Base-by-base conservation (phyloP, 37 sponge, comb jelly and placozoan species). In the Ianthella basta region DNA sequence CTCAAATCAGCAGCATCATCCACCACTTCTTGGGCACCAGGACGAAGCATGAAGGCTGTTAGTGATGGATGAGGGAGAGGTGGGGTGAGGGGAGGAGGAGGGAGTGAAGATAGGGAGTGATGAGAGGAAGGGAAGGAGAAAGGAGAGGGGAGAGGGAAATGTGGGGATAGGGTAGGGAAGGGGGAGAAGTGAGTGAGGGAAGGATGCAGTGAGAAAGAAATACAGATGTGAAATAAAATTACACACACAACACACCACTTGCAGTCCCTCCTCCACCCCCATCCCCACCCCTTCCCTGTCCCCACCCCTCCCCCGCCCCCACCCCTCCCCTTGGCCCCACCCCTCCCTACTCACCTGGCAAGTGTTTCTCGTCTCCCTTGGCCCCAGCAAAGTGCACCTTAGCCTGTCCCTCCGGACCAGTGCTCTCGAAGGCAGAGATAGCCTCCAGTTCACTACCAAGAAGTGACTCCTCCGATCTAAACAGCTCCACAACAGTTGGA, bases 11-110 rank as follows among this genome's bases (percentile, higher is more conserved):
- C 86, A 29, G 86, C 89, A 12, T 78, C 83, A 30, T 82, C 86
- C 0, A 92, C 56, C 0, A 86, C 89, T 56, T 88, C 92, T 15
- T 59, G 37, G 21, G 89, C 92, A 24, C 92, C 92, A 34, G 89
- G 87, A 33, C 92, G 55, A 72, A 79, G 55, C 63, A 88, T 53
- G 83, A 91, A 92, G 27, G 80, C 88, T 53, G 37, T 44, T 40
- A 34, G 33, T 2, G 36, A 70, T 13, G 90, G 86, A 0, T 60
- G 38, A 36, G 56, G 64, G 5, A 14, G 54, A 30, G n/a, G 32
- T 0, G 64, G 53, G 30, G 37, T 35, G 27, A 60, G 59, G 8
- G 50, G 8, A 44, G 50, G 8, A 8, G 50, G 50, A 44, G 50
- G 8, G 50, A 44, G 50, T 44, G 8, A 8, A 8, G 50, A 44